Evolutionary conservation across 2,888 invertebrate genomes (phyloP), one percentile per base, ranked within the genome.

Genomic region (Axea sp.): DNA sequence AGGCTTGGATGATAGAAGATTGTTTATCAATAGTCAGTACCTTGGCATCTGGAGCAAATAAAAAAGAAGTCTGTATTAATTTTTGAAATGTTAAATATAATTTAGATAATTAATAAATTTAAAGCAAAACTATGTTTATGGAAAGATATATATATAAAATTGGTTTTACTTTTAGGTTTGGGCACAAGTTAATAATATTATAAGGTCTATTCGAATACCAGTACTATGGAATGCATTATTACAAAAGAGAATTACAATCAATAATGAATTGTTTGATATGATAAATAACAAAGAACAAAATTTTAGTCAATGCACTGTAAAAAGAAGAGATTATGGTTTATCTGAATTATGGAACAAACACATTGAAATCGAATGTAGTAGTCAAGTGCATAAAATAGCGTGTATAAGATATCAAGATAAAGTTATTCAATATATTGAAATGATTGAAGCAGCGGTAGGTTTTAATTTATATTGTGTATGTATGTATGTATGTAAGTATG

Each of bases 221-320:
- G 77, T 78, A 15, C 57, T 86, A 9, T 86, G 85, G 85, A 78
- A 77, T 55, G 72, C 79, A 9, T 73, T 87, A 7, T 76, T 82
- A 71, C 68, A 81, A 57, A 77, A 59, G n/a, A 76, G 84, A 33
- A 75, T 77, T 7, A 53, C 78, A 14, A 80, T 80, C 8, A 81
- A 84, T 4, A 79, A 85, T 9, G 67, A 59, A 33, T 68, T 87
- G 26, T 81, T 81, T 47, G 73, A 76, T 45, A 72, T 80, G 9
- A 78, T 77, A 39, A 75, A 71, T 12, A 71, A 77, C 14, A 77
- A 80, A 30, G 60, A 67, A 9, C 12, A 30, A 7, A 30, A 60
- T 5, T 28, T 15, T 51, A 9, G 47, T 45, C 65, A 30, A 12
- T 35, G 37, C 11, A 47, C 4, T n/a, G 12, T 35, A 14, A 39